phyloP scores from a whole-genome alignment of 1,140 invertebrate genomes.

The Caenorhabditis tropicalis region DNA sequence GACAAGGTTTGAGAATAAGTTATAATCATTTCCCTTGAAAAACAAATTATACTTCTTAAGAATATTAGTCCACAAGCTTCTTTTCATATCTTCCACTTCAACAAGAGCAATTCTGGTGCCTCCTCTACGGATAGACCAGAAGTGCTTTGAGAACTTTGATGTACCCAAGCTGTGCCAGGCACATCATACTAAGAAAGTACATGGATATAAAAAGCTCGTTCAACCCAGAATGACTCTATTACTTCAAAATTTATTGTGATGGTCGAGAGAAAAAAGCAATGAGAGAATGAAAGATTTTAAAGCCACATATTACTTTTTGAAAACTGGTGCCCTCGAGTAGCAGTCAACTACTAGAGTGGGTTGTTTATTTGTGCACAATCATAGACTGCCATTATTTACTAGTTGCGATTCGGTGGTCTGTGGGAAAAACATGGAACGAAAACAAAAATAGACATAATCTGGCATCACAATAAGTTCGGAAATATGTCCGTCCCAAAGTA shows the following conservation, averaged over 20 bases:
- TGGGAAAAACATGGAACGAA: neutral
- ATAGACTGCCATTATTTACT: neutral
- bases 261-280: neutral
- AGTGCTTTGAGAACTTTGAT: too few species aligned
- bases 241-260: neutral
- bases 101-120: too few species aligned
- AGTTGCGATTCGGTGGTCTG: neutral
- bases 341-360: neutral
- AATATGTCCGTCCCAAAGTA: too few species aligned
- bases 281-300: too few species aligned
- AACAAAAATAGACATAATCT: slow-evolving; percentile 36
- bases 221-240: neutral
- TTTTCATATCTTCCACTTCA: too few species aligned
- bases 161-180: neutral
- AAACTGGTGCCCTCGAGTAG: neutral
- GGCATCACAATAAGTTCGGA: neutral
- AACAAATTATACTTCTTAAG: too few species aligned
- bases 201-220: neutral
- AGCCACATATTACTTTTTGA: neutral
- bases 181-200: neutral
- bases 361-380: slow-evolving; percentile 26
- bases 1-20: too few species aligned
- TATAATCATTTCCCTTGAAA: too few species aligned
- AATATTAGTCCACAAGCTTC: too few species aligned
- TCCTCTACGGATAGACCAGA: too few species aligned